These are phyloP conservation scores for Halcyon malimbica DNA, from an alignment of 2,113 vertebrate genomes.

Conservation along the genomic window DNA sequence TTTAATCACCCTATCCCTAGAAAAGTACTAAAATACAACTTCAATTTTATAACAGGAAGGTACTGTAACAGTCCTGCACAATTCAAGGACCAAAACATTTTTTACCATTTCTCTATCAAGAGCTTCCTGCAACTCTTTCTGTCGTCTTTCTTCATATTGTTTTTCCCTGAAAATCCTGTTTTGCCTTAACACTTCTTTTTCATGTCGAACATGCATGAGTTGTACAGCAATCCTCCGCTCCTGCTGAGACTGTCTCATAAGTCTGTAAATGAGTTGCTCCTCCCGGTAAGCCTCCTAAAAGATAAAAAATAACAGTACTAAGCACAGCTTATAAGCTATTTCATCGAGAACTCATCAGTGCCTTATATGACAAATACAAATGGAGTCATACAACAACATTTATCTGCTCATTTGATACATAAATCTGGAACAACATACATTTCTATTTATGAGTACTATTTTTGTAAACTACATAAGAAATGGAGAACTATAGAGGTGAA, in stretches of 20 bases:
- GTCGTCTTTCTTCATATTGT: constrained; percentile 86
- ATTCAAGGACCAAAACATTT: neutral
- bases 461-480: neutral
- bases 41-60: neutral
- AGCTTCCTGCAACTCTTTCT: constrained; percentile 86
- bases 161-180: constrained; percentile 90
- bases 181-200: constrained; percentile 89
- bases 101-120: constrained; percentile 89
- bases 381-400: neutral
- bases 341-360: neutral
- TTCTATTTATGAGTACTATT: neutral
- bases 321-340: neutral
- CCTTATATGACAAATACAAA: neutral
- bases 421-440: neutral
- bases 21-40: neutral
- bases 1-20: neutral
- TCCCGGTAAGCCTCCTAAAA: constrained; percentile 82
- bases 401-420: neutral
- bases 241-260: constrained; percentile 89
- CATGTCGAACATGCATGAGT: constrained; percentile 86
- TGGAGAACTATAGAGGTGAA: neutral
- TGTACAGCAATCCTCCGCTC: constrained; percentile 87
- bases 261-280: constrained; percentile 85
- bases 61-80: neutral
- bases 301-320: neutral